These are phyloP conservation scores for Pogonocherus hispidulus DNA, from an alignment of 2,888 invertebrate genomes.

Conservation along the genomic window DNA sequence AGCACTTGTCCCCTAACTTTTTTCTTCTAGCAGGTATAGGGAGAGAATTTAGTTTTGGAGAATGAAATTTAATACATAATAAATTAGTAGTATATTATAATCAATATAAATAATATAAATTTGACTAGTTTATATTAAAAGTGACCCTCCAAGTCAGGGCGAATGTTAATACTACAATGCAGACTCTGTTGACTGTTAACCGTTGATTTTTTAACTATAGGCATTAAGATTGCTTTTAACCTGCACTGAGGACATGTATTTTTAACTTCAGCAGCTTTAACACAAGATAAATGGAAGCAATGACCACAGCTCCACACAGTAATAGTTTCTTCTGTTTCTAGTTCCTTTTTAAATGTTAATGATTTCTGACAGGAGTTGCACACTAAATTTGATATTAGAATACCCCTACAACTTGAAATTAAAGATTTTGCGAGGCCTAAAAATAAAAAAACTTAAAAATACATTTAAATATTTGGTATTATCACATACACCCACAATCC, in stretches of 20 bases:
- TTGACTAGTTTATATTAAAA: slow-evolving; percentile 57
- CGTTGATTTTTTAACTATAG: slow-evolving; percentile 47
- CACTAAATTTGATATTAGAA: slow-evolving; percentile 59
- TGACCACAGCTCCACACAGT: slow-evolving; percentile 66
- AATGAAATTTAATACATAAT: no score
- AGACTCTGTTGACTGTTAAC: slow-evolving; percentile 32
- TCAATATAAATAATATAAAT: slow-evolving; percentile 17
- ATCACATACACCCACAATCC: no score
- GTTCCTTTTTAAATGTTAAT: slow-evolving; percentile 53
- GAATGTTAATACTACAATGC: slow-evolving; percentile 48
- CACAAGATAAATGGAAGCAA: slow-evolving; percentile 61
- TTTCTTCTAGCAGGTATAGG: no score
- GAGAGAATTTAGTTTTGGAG: no score
- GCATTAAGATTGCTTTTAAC: slow-evolving; percentile 53
- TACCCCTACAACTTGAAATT: slow-evolving; percentile 59
- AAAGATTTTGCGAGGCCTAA: slow-evolving; percentile 64
- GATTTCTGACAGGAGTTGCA: slow-evolving; percentile 65
- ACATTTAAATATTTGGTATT: no score
- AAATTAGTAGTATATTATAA: no score
- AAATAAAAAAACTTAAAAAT: no score
- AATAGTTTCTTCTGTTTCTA: slow-evolving; percentile 55
- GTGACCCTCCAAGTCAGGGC: slow-evolving; percentile 67
- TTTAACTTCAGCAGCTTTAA: slow-evolving; percentile 53
- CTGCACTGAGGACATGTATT: slow-evolving; percentile 63
- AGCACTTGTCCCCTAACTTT: no score